A percentile compares a stretch with the other conserved stretches of the same genome.
Conservation (phyloP, 1,140 invertebrate genomes). For the Oppia nitens region DNA sequence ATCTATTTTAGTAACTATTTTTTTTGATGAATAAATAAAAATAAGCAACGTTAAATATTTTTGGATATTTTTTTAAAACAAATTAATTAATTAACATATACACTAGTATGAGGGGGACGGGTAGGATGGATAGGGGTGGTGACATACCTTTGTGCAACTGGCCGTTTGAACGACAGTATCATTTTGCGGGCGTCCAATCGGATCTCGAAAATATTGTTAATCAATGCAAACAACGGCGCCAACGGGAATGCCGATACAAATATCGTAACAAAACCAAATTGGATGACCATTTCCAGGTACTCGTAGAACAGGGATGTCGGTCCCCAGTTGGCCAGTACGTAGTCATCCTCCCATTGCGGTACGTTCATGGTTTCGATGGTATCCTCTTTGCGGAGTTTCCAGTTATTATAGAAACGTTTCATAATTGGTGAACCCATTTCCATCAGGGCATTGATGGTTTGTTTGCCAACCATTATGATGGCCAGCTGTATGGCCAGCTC, state of each 20-base stretch:
- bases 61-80: too few relatives aligned
- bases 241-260: conserved; percentile 78
- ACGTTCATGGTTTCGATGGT: conserved; percentile 6
- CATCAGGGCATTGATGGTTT: conserved; percentile 42
- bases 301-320: conserved; percentile 82
- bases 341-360: conserved; percentile 76
- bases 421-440: conserved; percentile 39
- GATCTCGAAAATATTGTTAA: conserved; percentile 80
- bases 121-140: not conserved
- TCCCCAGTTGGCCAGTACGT: conserved; percentile 70
- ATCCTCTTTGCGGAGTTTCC: conserved; percentile 23
- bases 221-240: conserved; percentile 62
- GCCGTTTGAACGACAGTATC: conserved; percentile 59
- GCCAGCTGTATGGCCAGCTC: conserved; percentile 47
- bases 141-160: conserved; percentile 49
- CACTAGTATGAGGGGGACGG: too few relatives aligned
- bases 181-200: conserved; percentile 70
- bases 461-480: conserved; percentile 52
- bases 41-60: too few relatives aligned
- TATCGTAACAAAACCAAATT: conserved; percentile 77
- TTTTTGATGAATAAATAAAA: too few relatives aligned
- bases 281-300: conserved; percentile 92
- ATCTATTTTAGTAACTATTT: too few relatives aligned
- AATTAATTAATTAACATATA: too few relatives aligned
- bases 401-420: not conserved